Base-by-base conservation (phyloP, 1,140 invertebrate genomes). In the Drosophila pruinosa region DNA sequence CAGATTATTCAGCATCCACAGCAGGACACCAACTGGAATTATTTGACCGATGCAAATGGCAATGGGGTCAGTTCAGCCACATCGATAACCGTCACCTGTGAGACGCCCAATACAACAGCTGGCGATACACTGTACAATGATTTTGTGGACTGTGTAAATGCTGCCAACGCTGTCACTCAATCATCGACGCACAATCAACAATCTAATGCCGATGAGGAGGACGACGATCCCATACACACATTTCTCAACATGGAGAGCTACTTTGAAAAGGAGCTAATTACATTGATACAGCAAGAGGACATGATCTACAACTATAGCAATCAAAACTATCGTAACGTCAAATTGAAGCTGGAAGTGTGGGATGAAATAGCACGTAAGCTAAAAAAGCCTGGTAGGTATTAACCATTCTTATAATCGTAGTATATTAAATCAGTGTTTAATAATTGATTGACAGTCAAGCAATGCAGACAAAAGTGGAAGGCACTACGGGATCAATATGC, bases 391-490 rank as follows among this genome's bases (percentile, higher is more conserved):
- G 83, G 89, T 90, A 56, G 69, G 50, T 22, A 21, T n/a, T 1
- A 1, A 1, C 19, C 22, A 38, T 0, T n/a, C n/a, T n/a, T n/a
- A 1, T 4, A 3, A 5, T 4, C 10, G 15, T n/a, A 5, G 1
- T 12, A 24, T 22, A 21, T 45, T 1, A 26, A 8, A 48, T 21
- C n/a, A n/a, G n/a, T n/a, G 8, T 22, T 5, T 24, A 24, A 6
- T 41, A 45, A 38, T 50, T 8, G 21, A n/a, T 31, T 1, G n/a
- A 15, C 8, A 82, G 89, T 91, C 1, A 82, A 85, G 43, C 89
- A 91, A 47, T 91, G 89, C n/a, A 72, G 89, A 0, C 73, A 86
- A 2, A 91, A 91, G 48, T 91, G 89, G 89, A 91, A 91, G 47
- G 89, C 89, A 7, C 50, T 91, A 7, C 62, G 89, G n/a, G 89